Evolutionary conservation across 2,888 invertebrate species (phyloP).

Genomic region (Nyleta sp.): DNA sequence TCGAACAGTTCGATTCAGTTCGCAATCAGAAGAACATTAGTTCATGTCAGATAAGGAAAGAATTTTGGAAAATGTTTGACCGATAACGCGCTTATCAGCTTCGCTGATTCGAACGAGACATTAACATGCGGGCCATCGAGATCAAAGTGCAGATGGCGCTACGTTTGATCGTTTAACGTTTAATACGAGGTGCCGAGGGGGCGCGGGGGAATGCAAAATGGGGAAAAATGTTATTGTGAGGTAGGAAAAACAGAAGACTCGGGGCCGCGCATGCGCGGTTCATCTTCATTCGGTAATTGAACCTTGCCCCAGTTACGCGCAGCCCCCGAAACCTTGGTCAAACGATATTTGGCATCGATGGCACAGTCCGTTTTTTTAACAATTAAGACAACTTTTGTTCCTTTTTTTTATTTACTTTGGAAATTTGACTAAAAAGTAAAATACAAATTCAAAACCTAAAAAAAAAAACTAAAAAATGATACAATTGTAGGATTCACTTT

Average conservation of each 20-base stretch:
- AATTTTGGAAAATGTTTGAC: neutral
- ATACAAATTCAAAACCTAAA: too few species aligned
- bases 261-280: constrained; percentile 11
- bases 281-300: constrained; percentile 49
- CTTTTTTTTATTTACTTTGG: too few species aligned
- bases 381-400: too few species aligned
- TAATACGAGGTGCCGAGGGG: too few species aligned
- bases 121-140: neutral
- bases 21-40: neutral
- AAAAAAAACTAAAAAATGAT: too few species aligned
- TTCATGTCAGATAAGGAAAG: neutral
- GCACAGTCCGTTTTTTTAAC: constrained; percentile 9
- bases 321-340: constrained; percentile 58
- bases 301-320: constrained; percentile 58
- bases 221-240: too few species aligned
- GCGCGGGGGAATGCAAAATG: too few species aligned
- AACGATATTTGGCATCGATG: constrained; percentile 50
- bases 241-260: too few species aligned
- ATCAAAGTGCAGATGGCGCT: neutral
- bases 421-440: too few species aligned
- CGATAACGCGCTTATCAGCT: neutral
- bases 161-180: too few species aligned
- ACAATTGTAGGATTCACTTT: too few species aligned
- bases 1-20: neutral
- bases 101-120: neutral